Conservation (phyloP, 2,888 invertebrate genomes). For the Oxystoma pomonae region DNA sequence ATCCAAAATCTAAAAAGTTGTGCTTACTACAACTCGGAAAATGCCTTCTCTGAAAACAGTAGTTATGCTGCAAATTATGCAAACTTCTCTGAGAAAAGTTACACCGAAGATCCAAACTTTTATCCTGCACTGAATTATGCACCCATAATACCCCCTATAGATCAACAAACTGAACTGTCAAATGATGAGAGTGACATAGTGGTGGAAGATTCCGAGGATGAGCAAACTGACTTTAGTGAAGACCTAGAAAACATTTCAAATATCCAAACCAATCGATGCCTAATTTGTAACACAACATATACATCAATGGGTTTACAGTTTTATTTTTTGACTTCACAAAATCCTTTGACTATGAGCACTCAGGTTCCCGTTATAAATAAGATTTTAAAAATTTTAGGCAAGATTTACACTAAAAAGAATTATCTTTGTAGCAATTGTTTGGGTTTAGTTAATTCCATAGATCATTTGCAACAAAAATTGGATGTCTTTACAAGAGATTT, state of each 20-base stretch:
- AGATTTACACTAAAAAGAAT: conserved; percentile 29
- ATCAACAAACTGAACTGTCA: conserved; percentile 38
- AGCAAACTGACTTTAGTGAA: conserved; percentile 35
- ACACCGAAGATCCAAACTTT: conserved; percentile 1
- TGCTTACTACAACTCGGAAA: conserved; percentile 22
- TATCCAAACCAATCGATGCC: conserved; percentile 35
- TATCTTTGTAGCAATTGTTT: conserved; percentile 46
- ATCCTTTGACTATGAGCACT: conserved; percentile 44
- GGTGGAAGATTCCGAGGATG: conserved; percentile 41
- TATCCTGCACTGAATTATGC: conserved; percentile 9
- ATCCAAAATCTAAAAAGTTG: conserved; percentile 24
- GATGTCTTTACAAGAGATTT: conserved; percentile 39
- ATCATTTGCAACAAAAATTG: conserved; percentile 44
- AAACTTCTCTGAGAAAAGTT: neutral
- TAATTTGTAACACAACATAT: conserved; percentile 42
- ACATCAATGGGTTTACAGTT: conserved; percentile 42
- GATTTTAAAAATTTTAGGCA: conserved; percentile 36
- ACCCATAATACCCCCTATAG: conserved; percentile 23
- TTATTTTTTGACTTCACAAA: conserved; percentile 41
- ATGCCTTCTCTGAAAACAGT: conserved; percentile 8
- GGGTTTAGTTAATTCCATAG: conserved; percentile 44
- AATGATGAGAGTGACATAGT: conserved; percentile 46
- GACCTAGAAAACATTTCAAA: conserved; percentile 26
- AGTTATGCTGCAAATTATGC: neutral
- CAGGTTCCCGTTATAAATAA: conserved; percentile 41